Evolutionary conservation across 1,140 invertebrate species (phyloP).

Genomic region (Drosophila kepulauana): DNA sequence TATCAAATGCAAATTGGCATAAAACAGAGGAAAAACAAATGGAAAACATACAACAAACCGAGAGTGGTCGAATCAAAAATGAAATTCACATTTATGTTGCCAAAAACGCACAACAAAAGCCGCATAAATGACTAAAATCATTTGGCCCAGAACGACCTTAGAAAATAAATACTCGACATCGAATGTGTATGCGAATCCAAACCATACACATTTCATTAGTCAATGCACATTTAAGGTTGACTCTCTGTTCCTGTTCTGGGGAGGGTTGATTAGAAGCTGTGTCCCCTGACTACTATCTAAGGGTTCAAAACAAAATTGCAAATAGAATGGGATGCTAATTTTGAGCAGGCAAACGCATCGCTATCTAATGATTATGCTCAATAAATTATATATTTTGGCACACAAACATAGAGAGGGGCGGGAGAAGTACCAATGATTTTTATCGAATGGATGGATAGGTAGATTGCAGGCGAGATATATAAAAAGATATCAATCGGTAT

Average conservation of each 20-base stretch:
- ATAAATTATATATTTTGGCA: conserved; percentile 79
- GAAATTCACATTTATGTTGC: conserved; percentile 48
- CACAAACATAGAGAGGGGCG: conserved; percentile 15
- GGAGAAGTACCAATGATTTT: conserved; percentile 2
- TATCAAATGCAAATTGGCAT: conserved; percentile 74
- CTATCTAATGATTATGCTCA: conserved; percentile 47
- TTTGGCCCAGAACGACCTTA: conserved; percentile 81
- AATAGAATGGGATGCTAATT: conserved; percentile 78
- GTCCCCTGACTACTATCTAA: conserved; percentile 13
- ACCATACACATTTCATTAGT: conserved; percentile 68
- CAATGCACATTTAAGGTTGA: conserved; percentile 58
- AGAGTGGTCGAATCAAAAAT: conserved; percentile 34
- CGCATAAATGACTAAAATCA: conserved; percentile 76
- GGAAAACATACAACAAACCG: conserved; percentile 16
- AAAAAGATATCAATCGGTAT: neutral
- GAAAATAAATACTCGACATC: conserved; percentile 29
- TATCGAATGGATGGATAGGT: conserved; percentile 19
- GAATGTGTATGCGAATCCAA: conserved; percentile 12
- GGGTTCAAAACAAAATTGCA: conserved; percentile 17
- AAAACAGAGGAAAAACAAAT: conserved; percentile 34
- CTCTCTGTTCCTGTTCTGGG: neutral
- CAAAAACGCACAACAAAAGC: conserved; percentile 55
- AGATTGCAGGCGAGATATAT: neutral
- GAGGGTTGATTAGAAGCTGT: conserved; percentile 6
- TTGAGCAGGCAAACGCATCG: conserved; percentile 27